These are phyloP conservation scores for Ariopsis seemanni DNA, from an alignment of 2,113 vertebrate species.

Conservation along the genomic window DNA sequence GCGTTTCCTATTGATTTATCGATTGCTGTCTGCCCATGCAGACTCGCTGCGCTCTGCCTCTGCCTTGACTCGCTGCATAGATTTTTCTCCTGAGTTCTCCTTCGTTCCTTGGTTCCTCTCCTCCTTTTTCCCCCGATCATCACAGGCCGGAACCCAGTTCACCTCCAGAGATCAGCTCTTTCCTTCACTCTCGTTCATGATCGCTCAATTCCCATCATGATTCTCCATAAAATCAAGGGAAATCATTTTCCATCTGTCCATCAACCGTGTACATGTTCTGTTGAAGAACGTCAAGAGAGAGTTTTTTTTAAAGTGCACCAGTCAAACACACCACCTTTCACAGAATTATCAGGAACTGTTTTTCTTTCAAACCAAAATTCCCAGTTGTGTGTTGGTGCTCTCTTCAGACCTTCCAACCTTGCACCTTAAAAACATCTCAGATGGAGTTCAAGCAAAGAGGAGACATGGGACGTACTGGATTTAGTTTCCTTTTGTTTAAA, in stretches of 20 bases:
- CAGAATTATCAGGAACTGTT: background rate
- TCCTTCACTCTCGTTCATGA: constrained; percentile 35
- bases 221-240: background rate
- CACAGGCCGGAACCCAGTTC: constrained; percentile 9
- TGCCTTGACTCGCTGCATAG: constrained; percentile 76
- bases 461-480: too few relatives aligned
- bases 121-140: constrained; percentile 44
- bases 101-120: constrained; percentile 55
- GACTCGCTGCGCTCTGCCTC: constrained; percentile 80
- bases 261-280: background rate
- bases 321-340: background rate
- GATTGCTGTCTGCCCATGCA: constrained; percentile 91
- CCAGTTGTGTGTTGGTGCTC: background rate
- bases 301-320: background rate
- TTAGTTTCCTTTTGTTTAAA: too few relatives aligned
- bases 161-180: constrained; percentile 66
- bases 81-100: constrained; percentile 77
- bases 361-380: too few relatives aligned
- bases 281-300: background rate
- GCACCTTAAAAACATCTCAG: background rate
- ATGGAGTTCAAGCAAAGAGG: background rate
- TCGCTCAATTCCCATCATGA: constrained; percentile 41
- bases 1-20: constrained; percentile 98
- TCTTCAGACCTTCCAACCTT: background rate
- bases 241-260: background rate